phyloP scores from a whole-genome alignment of 2,113 vertebrate species.

The Gallinago undulata region DNA sequence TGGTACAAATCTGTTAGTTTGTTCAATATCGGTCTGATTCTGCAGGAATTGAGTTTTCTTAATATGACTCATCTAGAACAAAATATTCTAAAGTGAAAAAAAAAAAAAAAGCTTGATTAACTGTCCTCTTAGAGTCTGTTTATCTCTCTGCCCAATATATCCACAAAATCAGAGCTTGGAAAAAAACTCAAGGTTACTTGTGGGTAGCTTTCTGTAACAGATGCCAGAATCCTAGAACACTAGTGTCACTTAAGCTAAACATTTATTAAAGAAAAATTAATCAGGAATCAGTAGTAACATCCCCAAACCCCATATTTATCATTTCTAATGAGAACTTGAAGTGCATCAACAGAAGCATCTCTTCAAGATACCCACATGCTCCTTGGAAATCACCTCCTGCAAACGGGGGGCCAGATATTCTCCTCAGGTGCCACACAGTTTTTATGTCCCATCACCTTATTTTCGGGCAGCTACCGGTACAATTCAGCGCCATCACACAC shows the following conservation, averaged over 20 bases:
- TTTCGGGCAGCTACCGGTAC: not conserved
- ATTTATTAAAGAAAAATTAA: not conserved
- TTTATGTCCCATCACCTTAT: not conserved
- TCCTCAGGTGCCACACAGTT: not conserved
- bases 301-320: not conserved
- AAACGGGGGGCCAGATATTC: not conserved
- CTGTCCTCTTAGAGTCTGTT: not conserved
- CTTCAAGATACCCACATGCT: not conserved
- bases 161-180: not conserved
- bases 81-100: not conserved
- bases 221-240: not conserved
- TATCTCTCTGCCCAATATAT: not conserved
- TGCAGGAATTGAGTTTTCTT: not conserved
- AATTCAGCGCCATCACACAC: not conserved
- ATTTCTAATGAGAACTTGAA: not conserved
- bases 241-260: not conserved
- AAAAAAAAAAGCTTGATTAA: not conserved
- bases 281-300: not conserved
- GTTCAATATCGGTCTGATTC: not conserved
- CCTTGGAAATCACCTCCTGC: not conserved
- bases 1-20: not conserved
- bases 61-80: not conserved
- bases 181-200: not conserved
- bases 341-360: not conserved
- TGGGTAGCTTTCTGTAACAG: not conserved